phyloP scores from a whole-genome alignment of 2,888 invertebrate species.

The Polydrusus pterygomalis region DNA sequence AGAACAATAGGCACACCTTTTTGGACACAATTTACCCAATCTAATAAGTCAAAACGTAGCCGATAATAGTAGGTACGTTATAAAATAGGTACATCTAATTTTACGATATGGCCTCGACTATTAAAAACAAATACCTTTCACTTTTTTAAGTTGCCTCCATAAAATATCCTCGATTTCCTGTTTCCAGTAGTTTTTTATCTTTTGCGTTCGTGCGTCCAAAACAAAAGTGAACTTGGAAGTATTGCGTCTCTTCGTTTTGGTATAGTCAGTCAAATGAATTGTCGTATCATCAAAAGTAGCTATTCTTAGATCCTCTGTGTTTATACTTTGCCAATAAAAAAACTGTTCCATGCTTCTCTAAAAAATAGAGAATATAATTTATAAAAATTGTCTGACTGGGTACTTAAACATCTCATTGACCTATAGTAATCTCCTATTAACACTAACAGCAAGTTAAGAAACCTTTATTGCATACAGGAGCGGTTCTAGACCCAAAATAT shows the following conservation, averaged over 20 bases:
- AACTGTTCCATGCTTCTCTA: slow-evolving; percentile 64
- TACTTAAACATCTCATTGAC: too few relatives aligned
- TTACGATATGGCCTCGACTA: too few relatives aligned
- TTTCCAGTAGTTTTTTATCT: slow-evolving; percentile 65
- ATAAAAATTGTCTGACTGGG: too few relatives aligned
- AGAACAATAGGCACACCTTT: too few relatives aligned
- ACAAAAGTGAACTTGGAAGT: slow-evolving; percentile 58
- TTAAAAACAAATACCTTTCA: slow-evolving; percentile 62
- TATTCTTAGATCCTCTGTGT: slow-evolving; percentile 65
- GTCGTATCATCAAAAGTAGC: slow-evolving; percentile 64
- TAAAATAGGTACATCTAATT: too few relatives aligned
- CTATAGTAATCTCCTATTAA: too few relatives aligned
- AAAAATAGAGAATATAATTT: slow-evolving; percentile 47
- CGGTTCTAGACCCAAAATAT: too few relatives aligned
- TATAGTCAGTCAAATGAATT: slow-evolving; percentile 63
- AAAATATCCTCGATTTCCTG: slow-evolving; percentile 64
- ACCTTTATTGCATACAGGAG: too few relatives aligned
- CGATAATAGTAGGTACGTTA: too few relatives aligned
- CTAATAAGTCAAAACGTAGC: too few relatives aligned
- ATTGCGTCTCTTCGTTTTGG: slow-evolving; percentile 61
- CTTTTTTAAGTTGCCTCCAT: slow-evolving; percentile 66
- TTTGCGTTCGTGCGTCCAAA: slow-evolving; percentile 64
- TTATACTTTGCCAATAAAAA: slow-evolving; percentile 64
- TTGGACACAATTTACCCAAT: too few relatives aligned
- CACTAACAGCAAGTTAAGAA: too few relatives aligned